Percentiles rank a stretch among this genome's conserved stretches.
These are phyloP conservation scores for Coenonympha arcania DNA, from an alignment of 2,888 invertebrate species.

Conservation along the genomic window DNA sequence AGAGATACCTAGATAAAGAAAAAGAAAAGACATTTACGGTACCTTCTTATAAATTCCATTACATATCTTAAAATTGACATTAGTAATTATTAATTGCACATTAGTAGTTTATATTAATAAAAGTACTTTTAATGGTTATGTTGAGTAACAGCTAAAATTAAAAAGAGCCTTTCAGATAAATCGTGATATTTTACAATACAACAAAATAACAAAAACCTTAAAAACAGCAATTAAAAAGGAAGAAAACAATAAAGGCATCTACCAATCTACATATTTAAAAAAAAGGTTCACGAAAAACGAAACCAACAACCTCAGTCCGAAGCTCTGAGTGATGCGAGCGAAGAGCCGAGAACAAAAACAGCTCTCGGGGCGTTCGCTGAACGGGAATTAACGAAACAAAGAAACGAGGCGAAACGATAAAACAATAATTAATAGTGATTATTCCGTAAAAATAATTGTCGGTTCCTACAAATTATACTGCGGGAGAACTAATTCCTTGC, in stretches of 20 bases:
- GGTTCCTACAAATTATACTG: constrained; percentile 50
- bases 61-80: too few relatives aligned
- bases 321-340: constrained; percentile 13
- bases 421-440: constrained; percentile 58
- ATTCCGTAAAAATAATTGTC: constrained; percentile 60
- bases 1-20: too few relatives aligned
- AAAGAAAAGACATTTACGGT: too few relatives aligned
- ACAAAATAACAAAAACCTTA: neutral
- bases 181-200: too few relatives aligned
- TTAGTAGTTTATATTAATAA: too few relatives aligned
- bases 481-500: constrained; percentile 46
- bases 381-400: constrained; percentile 21
- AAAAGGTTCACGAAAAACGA: constrained; percentile 10
- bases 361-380: constrained; percentile 19
- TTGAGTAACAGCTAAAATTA: too few relatives aligned
- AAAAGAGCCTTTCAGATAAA: too few relatives aligned
- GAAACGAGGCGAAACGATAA: constrained; percentile 38
- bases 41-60: too few relatives aligned
- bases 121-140: too few relatives aligned
- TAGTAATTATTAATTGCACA: too few relatives aligned
- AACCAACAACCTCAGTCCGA: constrained; percentile 2
- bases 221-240: constrained; percentile 9
- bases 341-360: too few relatives aligned
- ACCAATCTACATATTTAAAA: constrained; percentile 8
- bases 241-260: constrained; percentile 6